phyloP scores from a whole-genome alignment of 2,113 vertebrate species.

The Myotis brandtii region DNA sequence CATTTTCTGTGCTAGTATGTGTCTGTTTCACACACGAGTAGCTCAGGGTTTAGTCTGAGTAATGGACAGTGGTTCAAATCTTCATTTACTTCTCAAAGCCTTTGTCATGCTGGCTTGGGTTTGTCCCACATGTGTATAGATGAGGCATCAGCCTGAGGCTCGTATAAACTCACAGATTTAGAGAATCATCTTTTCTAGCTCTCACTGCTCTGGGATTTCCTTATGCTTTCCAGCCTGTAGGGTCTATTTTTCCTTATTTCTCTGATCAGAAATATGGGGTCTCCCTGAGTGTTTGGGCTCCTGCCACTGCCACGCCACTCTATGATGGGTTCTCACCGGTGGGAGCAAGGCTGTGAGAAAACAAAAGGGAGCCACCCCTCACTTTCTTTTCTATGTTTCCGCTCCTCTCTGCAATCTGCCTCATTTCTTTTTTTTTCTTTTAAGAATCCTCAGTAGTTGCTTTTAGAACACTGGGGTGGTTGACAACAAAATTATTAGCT shows the following conservation, averaged over 20 bases:
- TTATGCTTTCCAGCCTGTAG: background rate
- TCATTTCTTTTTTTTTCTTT: background rate
- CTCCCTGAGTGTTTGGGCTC: background rate
- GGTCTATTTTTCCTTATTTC: background rate
- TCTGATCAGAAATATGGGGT: background rate
- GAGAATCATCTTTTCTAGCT: background rate
- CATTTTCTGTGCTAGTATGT: background rate
- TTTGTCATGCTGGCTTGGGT: background rate
- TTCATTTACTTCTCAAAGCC: background rate
- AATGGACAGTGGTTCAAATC: background rate
- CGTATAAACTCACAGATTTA: background rate
- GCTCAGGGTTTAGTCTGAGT: background rate
- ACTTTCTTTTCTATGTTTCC: background rate
- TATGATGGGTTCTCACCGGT: background rate
- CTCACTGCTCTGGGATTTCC: background rate
- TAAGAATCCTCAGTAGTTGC: background rate
- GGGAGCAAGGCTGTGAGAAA: background rate
- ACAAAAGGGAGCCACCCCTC: too few species aligned
- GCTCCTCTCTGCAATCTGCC: background rate
- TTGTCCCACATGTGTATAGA: background rate
- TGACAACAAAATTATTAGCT: background rate
- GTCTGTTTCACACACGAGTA: background rate
- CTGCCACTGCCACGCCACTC: background rate
- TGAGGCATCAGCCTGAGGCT: background rate
- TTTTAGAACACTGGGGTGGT: background rate